Evolutionary conservation across 2,888 invertebrate genomes (phyloP), one percentile per base, ranked within the genome.

Genomic region (Cosmia pyralina): DNA sequence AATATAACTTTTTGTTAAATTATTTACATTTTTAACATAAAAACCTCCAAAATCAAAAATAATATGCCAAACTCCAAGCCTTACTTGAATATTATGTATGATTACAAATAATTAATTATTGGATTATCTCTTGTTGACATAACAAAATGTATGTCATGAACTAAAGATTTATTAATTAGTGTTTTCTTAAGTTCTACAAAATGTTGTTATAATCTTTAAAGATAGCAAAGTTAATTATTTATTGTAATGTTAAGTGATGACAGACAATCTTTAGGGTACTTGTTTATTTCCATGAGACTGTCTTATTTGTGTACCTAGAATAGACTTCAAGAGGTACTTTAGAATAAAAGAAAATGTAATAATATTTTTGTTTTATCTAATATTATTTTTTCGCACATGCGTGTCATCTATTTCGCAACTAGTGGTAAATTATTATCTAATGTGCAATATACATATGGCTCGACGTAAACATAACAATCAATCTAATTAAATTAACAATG

Each of bases 381-480:
- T 38, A 38, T 46, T 0, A 11, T 10, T 34, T 65, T 50, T 41
- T 38, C 38, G 10, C n/a, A 48, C 17, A 28, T 15, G 17, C 8
- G 6, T 15, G 62, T 38, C 50, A 58, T 22, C 6, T 34, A 64
- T 80, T 74, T 76, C 81, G 13, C 48, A 74, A 76, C 13, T 34
- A 38, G 22, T 38, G 6, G 52, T 59, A 81, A 81, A 48, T 62
- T 17, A 38, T 38, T 38, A 38, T 4, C 6, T 38, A 41, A 41
- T 62, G 46, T 65, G 50, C 11, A 65, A 59, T 65, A 38, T 11
- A 6, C 6, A 13, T 50, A 28, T 28, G 15, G 17, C 13, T 78
- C 0, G 4, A 48, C 8, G 11, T 41, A 53, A 59, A 28, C 46
- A 13, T 22, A 34, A 15, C 2, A 13, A 38, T 38, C 10, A 50